Evolutionary conservation across 2,113 vertebrate species (phyloP).

Genomic region (Lampris incognitus): DNA sequence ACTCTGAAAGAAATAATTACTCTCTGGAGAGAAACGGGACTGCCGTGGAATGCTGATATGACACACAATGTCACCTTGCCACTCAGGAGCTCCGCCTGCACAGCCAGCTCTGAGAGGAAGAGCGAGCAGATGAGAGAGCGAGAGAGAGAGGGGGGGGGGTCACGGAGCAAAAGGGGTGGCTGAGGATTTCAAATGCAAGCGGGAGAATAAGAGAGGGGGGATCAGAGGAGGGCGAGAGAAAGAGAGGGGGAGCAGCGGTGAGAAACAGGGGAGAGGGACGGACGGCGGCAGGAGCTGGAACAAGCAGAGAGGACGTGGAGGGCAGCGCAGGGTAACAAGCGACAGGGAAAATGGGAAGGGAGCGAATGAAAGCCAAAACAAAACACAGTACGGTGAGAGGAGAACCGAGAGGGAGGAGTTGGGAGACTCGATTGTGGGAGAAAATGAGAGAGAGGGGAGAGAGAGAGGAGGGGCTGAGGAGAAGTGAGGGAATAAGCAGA

Average conservation of each 20-base stretch:
- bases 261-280: slow-evolving; percentile 42
- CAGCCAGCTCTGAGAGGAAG: slow-evolving; percentile 59
- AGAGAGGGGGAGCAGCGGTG: slow-evolving; percentile 16
- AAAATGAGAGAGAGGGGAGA: neutral
- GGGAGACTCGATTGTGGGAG: neutral
- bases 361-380: slow-evolving; percentile 42
- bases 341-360: slow-evolving; percentile 43
- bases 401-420: slow-evolving; percentile 2
- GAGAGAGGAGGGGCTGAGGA: neutral
- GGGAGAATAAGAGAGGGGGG: slow-evolving; percentile 45
- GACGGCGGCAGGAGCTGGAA: slow-evolving; percentile 42
- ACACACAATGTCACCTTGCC: slow-evolving; percentile 95
- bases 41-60: slow-evolving; percentile 87
- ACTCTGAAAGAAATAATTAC: slow-evolving; percentile 91
- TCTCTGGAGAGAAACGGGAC: slow-evolving; percentile 86
- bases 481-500: slow-evolving; percentile 1
- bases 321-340: slow-evolving; percentile 56
- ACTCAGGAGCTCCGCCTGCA: slow-evolving; percentile 76
- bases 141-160: slow-evolving; percentile 46
- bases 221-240: slow-evolving; percentile 25
- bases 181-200: slow-evolving; percentile 55
- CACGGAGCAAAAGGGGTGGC: slow-evolving; percentile 40
- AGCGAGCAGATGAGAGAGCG: slow-evolving; percentile 14
- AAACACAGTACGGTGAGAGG: neutral
- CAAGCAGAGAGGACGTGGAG: slow-evolving; percentile 46